Conservation (phyloP, 2,888 invertebrate genomes). For the Tetragonula carbonaria region DNA sequence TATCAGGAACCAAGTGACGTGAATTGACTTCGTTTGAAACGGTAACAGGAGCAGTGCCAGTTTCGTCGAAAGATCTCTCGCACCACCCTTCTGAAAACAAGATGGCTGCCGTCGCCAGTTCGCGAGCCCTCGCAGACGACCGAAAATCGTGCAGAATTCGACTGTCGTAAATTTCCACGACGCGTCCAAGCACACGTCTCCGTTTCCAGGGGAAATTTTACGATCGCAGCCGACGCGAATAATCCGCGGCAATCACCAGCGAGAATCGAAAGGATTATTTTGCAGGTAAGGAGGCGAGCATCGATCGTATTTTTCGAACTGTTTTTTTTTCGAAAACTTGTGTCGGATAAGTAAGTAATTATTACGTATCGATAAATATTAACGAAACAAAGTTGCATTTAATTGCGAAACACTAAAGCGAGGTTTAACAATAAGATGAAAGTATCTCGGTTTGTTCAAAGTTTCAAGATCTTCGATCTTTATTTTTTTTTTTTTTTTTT, state of each 20-base stretch:
- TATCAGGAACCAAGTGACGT: no score
- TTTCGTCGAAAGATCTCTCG: background rate
- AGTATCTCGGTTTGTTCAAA: no score
- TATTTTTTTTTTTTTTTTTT: no score
- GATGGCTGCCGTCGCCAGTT: constrained; percentile 36
- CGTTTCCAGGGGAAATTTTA: background rate
- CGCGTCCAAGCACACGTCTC: background rate
- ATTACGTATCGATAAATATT: background rate
- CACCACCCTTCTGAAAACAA: constrained; percentile 9
- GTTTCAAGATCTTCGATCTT: no score
- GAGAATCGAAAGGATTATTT: background rate
- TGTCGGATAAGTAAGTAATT: no score
- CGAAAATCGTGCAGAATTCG: background rate
- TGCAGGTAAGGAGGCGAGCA: constrained; percentile 28
- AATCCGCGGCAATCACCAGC: background rate
- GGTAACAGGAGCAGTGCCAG: background rate
- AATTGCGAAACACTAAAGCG: no score
- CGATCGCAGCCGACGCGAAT: background rate
- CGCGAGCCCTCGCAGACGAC: background rate
- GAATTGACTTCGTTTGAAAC: background rate
- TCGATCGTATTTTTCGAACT: background rate
- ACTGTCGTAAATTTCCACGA: constrained; percentile 3
- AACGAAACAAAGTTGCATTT: background rate
- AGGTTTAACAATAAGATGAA: no score
- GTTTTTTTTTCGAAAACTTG: background rate